Base-by-base conservation (phyloP, 2,888 invertebrate genomes). In the Heliothis peltigera region DNA sequence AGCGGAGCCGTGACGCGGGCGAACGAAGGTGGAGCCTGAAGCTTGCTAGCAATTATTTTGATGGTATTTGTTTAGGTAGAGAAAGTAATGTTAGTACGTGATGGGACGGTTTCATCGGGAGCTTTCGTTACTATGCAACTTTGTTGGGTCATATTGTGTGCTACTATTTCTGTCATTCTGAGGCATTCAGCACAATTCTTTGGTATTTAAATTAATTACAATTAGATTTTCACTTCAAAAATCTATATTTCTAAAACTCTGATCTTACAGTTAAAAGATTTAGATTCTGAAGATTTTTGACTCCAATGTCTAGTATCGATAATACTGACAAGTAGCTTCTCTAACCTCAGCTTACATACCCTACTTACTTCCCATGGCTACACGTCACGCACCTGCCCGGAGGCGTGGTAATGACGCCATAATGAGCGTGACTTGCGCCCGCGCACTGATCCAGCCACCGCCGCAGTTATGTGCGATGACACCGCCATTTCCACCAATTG, bases 371-470 rank as follows among this genome's bases (percentile, higher is more conserved):
- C 55, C 46, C 56, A 54, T 46, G 43, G 64, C 49, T 74, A 56
- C 8, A 68, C 68, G 65, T 81, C 70, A 74, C 68, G 66, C 80
- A 81, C 81, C 80, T 81, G 81, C 62, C 66, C 47, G 42, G 82
- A 83, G 83, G 83, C 84, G 80, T 79, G 75, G 77, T 79, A 86
- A 84, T 77, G 68, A 71, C 65, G 65, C 64, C 42, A 56, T 73
- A 79, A 88, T 85, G 85, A 85, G 67, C 80, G 78, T 88, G 89
- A 88, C 87, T 85, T 66, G 87, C 79, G 73, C 47, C 25, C 7
- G 66, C 66, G 73, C 71, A 60, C 53, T 71, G 78, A 78, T 80
- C 74, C 71, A 44, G 53, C 80, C 25, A 61, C 74, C 64, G 76
- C 75, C 49, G 58, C 80, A 73, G 80, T 80, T 80, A 80, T 61